Percentiles rank a stretch among this genome's conserved stretches.
Conservation (phyloP, 2,797 vertebrate genomes). For the Chloroceryle inda region DNA sequence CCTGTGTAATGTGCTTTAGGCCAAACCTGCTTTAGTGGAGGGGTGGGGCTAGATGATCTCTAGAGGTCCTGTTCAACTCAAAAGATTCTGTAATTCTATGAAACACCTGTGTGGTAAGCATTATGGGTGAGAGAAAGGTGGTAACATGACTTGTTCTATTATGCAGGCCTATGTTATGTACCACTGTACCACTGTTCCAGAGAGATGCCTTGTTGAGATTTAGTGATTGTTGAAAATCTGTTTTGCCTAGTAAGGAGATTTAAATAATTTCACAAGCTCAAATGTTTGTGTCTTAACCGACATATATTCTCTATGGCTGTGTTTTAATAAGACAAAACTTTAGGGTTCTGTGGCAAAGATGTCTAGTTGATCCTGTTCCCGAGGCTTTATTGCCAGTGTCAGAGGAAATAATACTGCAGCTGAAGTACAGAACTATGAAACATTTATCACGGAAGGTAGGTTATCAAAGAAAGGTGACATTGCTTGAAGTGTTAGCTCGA, state of each 20-base stretch:
- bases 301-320: not conserved
- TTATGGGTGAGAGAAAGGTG: not conserved
- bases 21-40: too few species aligned
- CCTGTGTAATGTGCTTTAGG: too few species aligned
- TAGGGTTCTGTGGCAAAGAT: not conserved
- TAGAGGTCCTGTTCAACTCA: too few species aligned
- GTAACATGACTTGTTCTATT: not conserved
- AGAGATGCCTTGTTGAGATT: not conserved
- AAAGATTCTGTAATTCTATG: too few species aligned
- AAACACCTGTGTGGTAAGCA: not conserved
- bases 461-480: not conserved
- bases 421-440: not conserved
- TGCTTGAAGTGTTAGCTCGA: not conserved
- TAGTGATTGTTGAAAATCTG: not conserved
- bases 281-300: not conserved
- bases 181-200: rapidly evolving
- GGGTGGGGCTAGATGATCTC: too few species aligned
- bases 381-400: not conserved
- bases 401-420: not conserved
- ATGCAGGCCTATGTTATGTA: rapidly evolving
- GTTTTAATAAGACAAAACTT: not conserved
- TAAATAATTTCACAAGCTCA: not conserved
- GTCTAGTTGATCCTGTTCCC: not conserved
- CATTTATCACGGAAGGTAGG: not conserved
- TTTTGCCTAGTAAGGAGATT: not conserved